Evolutionary conservation across 2,888 invertebrate genomes (phyloP).

Genomic region (Eremobia ochroleuca): DNA sequence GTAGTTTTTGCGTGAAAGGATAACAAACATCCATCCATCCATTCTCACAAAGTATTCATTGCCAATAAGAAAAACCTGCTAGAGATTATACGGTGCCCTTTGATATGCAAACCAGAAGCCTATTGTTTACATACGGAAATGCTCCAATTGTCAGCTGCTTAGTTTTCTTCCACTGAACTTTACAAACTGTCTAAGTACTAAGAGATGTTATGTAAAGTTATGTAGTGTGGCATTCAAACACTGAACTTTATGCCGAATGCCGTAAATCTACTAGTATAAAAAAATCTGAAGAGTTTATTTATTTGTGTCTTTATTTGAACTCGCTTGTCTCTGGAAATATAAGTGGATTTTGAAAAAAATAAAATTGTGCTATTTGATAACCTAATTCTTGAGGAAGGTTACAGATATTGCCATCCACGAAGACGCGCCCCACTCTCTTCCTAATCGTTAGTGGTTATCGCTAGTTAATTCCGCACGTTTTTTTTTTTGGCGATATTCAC

Average conservation of each 20-base stretch:
- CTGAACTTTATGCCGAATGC: slow-evolving; percentile 56
- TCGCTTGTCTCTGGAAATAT: background rate
- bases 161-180: slow-evolving; percentile 20
- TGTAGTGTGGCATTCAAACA: slow-evolving; percentile 54
- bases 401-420: too few relatives aligned
- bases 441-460: too few relatives aligned
- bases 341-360: background rate
- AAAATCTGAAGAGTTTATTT: background rate
- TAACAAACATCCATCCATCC: too few relatives aligned
- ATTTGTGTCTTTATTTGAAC: background rate
- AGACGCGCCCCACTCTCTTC: too few relatives aligned
- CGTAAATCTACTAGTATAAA: slow-evolving; percentile 3
- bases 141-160: background rate
- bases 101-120: slow-evolving; percentile 1
- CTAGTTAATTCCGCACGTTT: too few relatives aligned
- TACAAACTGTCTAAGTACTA: background rate
- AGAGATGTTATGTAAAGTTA: slow-evolving; percentile 11
- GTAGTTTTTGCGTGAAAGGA: too few relatives aligned
- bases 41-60: background rate
- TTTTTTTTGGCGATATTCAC: too few relatives aligned
- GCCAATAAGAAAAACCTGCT: background rate
- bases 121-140: slow-evolving; percentile 25
- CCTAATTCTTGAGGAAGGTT: background rate
- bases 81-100: background rate
- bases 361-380: background rate